These are phyloP conservation scores for Thyatira batis DNA, from an alignment of 2,888 invertebrate species.

Conservation along the genomic window DNA sequence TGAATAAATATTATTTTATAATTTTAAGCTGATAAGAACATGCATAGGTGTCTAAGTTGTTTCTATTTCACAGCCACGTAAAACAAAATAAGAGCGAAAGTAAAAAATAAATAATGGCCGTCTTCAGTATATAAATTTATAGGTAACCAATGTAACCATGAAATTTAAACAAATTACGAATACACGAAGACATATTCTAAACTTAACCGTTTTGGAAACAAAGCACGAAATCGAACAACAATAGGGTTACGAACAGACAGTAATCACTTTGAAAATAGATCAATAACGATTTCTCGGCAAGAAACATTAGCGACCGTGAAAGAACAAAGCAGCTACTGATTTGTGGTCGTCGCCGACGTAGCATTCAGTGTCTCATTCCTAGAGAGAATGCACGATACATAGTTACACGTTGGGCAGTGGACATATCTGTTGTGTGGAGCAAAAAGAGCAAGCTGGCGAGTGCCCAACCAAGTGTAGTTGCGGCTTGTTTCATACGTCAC, in stretches of 20 bases:
- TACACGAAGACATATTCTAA: constrained; percentile 31
- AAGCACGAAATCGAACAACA: constrained; percentile 56
- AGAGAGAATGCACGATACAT: constrained; percentile 52
- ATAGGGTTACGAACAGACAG: constrained; percentile 53
- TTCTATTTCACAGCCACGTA: too few relatives aligned
- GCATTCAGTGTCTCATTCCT: constrained; percentile 65
- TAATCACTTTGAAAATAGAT: constrained; percentile 69
- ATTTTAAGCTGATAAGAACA: neutral
- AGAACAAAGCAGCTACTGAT: constrained; percentile 76
- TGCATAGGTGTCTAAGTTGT: too few relatives aligned
- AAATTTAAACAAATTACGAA: constrained; percentile 27
- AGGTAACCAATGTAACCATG: too few relatives aligned
- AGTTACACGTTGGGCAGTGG: constrained; percentile 14
- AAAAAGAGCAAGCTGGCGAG: constrained; percentile 71
- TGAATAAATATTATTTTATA: neutral
- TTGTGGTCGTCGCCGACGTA: constrained; percentile 65
- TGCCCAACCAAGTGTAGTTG: constrained; percentile 71
- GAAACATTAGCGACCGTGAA: constrained; percentile 62
- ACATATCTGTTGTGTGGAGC: constrained; percentile 38
- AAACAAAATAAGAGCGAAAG: too few relatives aligned
- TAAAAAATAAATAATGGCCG: too few relatives aligned
- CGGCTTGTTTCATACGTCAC: constrained; percentile 72
- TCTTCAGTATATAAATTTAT: too few relatives aligned
- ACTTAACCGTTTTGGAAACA: constrained; percentile 32
- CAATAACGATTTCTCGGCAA: constrained; percentile 56